phyloP scores from a whole-genome alignment of 2,797 vertebrate genomes.

The Macrochelys suwanniensis region DNA sequence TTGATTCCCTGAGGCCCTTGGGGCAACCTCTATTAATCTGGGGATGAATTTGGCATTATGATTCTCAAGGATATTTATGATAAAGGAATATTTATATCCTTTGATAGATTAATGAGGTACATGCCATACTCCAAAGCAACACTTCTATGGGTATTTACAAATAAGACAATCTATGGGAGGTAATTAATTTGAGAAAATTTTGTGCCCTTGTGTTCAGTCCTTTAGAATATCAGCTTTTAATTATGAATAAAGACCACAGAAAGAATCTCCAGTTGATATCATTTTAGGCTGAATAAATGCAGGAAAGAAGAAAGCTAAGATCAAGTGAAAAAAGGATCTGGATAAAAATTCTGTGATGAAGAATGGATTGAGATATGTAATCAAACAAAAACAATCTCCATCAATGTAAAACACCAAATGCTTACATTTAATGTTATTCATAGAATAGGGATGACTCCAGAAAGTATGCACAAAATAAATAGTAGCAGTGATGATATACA shows the following conservation, averaged over 20 bases:
- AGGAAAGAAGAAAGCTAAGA: slow-evolving; percentile 65
- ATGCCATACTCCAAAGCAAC: slow-evolving; percentile 56
- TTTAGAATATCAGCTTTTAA: slow-evolving; percentile 62
- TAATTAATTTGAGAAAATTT: slow-evolving; percentile 51
- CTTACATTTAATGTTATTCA: slow-evolving; percentile 70
- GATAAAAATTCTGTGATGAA: slow-evolving; percentile 73
- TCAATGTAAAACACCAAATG: slow-evolving; percentile 69
- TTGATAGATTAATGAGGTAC: slow-evolving; percentile 46
- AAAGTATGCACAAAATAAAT: slow-evolving; percentile 53
- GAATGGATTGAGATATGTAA: slow-evolving; percentile 69
- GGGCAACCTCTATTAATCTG: slow-evolving; percentile 75
- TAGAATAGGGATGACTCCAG: slow-evolving; percentile 68
- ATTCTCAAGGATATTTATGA: slow-evolving; percentile 73
- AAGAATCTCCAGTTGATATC: slow-evolving; percentile 59
- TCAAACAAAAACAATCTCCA: slow-evolving; percentile 71
- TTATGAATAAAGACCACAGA: slow-evolving; percentile 68
- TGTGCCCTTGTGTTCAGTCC: slow-evolving; percentile 66
- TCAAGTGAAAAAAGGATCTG: slow-evolving; percentile 57
- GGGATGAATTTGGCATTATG: slow-evolving; percentile 69
- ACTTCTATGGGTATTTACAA: slow-evolving; percentile 66
- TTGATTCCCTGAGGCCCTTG: slow-evolving; percentile 59
- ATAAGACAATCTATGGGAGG: slow-evolving; percentile 72
- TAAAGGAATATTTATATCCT: slow-evolving; percentile 67
- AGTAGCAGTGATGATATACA: slow-evolving; percentile 44
- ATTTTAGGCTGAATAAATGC: slow-evolving; percentile 65